Conservation (phyloP, 2,113 vertebrate species). For the Bettongia penicillata region DNA sequence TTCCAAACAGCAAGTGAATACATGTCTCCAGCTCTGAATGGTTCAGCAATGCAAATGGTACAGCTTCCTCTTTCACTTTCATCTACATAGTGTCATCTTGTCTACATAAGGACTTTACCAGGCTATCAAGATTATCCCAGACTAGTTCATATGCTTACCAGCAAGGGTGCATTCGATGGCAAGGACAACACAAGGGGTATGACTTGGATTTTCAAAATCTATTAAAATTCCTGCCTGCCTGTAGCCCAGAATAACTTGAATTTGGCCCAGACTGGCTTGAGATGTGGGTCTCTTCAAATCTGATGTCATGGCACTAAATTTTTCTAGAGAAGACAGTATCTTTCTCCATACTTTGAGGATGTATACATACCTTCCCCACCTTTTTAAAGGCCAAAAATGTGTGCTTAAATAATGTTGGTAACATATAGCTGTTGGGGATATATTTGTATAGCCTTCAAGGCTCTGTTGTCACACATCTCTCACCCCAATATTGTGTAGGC, state of each 20-base stretch:
- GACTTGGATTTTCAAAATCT: not conserved
- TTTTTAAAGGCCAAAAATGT: not conserved
- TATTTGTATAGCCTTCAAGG: not conserved
- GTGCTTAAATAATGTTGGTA: not conserved
- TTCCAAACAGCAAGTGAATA: constrained; percentile 47
- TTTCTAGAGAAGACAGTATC: not conserved
- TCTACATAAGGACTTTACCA: not conserved
- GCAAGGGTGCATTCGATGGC: not conserved
- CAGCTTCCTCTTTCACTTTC: constrained; percentile 6
- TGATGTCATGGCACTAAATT: not conserved
- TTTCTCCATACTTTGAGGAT: not conserved
- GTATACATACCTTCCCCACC: not conserved
- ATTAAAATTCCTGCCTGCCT: not conserved
- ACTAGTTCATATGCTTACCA: not conserved
- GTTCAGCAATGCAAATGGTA: not conserved
- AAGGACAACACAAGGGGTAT: not conserved
- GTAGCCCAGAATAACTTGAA: not conserved
- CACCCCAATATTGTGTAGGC: not conserved
- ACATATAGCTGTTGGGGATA: not conserved
- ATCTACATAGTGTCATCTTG: not conserved
- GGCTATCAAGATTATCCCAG: not conserved
- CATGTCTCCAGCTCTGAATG: not conserved
- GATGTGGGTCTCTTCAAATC: not conserved
- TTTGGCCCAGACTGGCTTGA: not conserved
- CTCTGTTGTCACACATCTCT: not conserved